phyloP scores from a whole-genome alignment of 2,888 invertebrate species.

The Clanis bilineata region DNA sequence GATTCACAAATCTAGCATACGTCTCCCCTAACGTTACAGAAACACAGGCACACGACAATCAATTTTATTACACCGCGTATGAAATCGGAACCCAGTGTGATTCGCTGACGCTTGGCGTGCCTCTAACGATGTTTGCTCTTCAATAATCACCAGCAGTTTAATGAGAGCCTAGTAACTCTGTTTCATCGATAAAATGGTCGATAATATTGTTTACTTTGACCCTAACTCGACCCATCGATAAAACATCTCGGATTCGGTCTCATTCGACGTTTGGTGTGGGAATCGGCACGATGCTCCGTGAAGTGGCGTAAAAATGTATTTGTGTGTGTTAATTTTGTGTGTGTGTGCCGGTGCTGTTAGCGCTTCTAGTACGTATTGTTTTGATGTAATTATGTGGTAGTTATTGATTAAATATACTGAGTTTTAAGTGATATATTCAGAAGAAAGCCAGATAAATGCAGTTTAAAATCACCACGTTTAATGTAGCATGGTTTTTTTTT shows the following conservation, averaged over 20 bases:
- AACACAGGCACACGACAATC: background rate
- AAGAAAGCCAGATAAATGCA: too few relatives aligned
- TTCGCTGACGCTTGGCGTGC: background rate
- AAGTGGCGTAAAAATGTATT: slow-evolving; percentile 58
- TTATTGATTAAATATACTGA: background rate
- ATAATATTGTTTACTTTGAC: slow-evolving; percentile 54
- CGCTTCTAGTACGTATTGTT: slow-evolving; percentile 57
- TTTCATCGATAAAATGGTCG: slow-evolving; percentile 13
- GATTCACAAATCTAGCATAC: background rate
- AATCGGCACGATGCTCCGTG: slow-evolving; percentile 27
- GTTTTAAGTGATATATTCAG: too few relatives aligned
- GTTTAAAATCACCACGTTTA: too few relatives aligned
- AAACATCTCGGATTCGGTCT: slow-evolving; percentile 42
- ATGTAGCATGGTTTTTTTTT: too few relatives aligned
- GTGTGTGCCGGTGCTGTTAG: slow-evolving; percentile 58
- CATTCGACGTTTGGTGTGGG: slow-evolving; percentile 57
- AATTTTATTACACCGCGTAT: background rate
- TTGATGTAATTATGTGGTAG: slow-evolving; percentile 6
- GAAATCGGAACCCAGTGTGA: background rate
- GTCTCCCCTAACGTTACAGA: background rate
- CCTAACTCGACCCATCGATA: slow-evolving; percentile 61
- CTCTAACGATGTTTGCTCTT: slow-evolving; percentile 1
- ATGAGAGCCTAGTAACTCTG: slow-evolving; percentile 10
- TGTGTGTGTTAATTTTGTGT: slow-evolving; percentile 67
- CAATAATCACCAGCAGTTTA: slow-evolving; percentile 8